Evolutionary conservation across 2,113 vertebrate genomes (phyloP), one percentile per base, ranked within the genome.

Genomic region (Rhabdomys dilectus): DNA sequence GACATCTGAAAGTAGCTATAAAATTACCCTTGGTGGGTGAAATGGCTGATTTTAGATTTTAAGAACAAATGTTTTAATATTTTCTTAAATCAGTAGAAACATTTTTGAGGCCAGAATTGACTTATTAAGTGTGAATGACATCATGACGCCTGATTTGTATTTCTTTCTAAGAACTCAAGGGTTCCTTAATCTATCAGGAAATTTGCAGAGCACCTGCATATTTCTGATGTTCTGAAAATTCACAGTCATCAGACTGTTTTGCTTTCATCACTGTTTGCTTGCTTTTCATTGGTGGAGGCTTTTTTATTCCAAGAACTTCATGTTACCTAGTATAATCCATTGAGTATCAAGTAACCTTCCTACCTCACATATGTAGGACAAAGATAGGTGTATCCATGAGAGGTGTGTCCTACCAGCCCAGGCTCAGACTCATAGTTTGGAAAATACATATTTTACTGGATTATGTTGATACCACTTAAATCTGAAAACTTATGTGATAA

Each of bases 11-110:
- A 62, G 72, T 48, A 53, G 45, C 39, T 94, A 84, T 78, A 76
- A 51, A 92, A 76, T 76, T 91, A 31, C 7, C 17, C 12, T 70
- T 94, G 22, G 66, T 58, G 66, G 36, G 72, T n/a, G 88, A 8
- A 56, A 64, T 77, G 68, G 29, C 56, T 91, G 31, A 15, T 82
- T 90, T 95, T 94, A 86, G 86, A 95, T 91, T 72, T 90, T 86
- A 96, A 31, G 85, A 72, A 60, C 42, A 94, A 77, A 39, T 48
- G 36, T 15, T 76, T 95, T 75, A 84, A 70, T 89, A 29, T 88
- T 72, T 39, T 34, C 42, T 93, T 76, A 93, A 58, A 56, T 68
- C 21, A 81, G 24, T 66, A 24, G 51, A 91, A 80, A 84, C n/a
- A 39, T 70, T 90, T 95, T 75, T 95, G 90, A 85, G 62, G 56